Conservation (phyloP, 2,888 invertebrate species). For the Folsomia manolachei region DNA sequence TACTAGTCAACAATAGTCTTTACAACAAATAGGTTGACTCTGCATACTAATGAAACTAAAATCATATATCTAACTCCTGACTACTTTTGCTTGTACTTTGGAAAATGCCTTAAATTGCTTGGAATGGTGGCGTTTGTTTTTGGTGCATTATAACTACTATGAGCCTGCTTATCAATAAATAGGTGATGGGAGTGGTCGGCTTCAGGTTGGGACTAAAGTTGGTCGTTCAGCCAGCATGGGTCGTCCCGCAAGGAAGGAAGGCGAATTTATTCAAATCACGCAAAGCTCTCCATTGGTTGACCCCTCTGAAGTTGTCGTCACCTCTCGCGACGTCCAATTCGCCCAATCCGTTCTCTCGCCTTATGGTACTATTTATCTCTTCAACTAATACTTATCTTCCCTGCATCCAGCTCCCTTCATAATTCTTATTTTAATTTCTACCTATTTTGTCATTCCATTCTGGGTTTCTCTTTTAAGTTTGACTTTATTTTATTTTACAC, state of each 20-base stretch:
- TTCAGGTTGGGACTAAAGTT: slow-evolving; percentile 32
- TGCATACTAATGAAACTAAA: no score
- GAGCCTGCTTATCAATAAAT: no score
- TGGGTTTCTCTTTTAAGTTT: slow-evolving; percentile 4
- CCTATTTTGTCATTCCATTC: background rate
- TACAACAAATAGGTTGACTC: no score
- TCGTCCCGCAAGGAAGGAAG: slow-evolving; percentile 50
- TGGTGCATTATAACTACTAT: no score
- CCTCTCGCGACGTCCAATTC: slow-evolving; percentile 68
- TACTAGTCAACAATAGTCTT: no score
- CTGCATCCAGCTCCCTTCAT: no score
- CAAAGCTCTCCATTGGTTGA: slow-evolving; percentile 65
- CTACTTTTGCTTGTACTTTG: no score
- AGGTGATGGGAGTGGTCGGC: slow-evolving; percentile 45
- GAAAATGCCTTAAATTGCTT: no score
- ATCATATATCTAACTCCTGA: no score
- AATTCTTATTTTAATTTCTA: slow-evolving; percentile 13
- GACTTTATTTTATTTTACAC: no score
- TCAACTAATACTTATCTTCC: no score
- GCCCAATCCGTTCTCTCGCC: slow-evolving; percentile 76
- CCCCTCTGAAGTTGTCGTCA: slow-evolving; percentile 71
- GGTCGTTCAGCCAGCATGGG: slow-evolving; percentile 37
- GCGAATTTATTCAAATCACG: slow-evolving; percentile 61
- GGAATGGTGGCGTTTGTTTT: no score
- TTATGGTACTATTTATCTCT: slow-evolving; percentile 64